These are phyloP conservation scores for Lampropteryx suffumata DNA, from an alignment of 2,888 invertebrate genomes.

Conservation along the genomic window DNA sequence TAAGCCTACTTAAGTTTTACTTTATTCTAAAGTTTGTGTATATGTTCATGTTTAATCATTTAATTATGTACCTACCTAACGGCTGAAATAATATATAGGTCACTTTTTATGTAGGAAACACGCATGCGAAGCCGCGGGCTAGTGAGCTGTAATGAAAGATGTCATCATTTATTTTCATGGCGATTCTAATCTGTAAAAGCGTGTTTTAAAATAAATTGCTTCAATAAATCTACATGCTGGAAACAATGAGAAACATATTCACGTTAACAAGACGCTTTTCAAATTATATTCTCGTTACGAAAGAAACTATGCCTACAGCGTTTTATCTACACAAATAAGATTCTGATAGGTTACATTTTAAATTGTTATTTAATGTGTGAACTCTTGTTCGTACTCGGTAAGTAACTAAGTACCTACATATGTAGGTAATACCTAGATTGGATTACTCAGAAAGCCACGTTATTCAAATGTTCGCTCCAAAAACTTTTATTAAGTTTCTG, in stretches of 20 bases:
- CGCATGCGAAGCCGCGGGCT: too few relatives aligned
- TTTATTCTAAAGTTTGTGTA: too few relatives aligned
- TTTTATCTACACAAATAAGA: constrained; percentile 20
- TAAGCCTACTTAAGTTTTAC: too few relatives aligned
- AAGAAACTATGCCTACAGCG: constrained; percentile 36
- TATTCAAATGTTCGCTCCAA: too few relatives aligned
- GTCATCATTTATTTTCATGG: background rate
- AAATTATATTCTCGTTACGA: constrained; percentile 46
- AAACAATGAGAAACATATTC: constrained; percentile 13
- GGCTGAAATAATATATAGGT: too few relatives aligned
- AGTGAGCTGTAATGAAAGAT: background rate
- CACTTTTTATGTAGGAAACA: too few relatives aligned
- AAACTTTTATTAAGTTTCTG: too few relatives aligned
- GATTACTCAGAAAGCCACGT: too few relatives aligned
- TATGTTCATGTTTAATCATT: too few relatives aligned
- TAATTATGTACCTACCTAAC: too few relatives aligned
- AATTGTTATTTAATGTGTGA: constrained; percentile 18
- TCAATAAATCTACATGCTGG: constrained; percentile 1
- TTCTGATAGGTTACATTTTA: constrained; percentile 22
- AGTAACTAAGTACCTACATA: too few relatives aligned
- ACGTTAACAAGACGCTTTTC: constrained; percentile 34
- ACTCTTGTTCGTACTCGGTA: background rate
- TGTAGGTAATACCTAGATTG: too few relatives aligned
- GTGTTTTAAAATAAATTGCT: constrained; percentile 9
- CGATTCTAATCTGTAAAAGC: background rate